Evolutionary conservation across 2,113 vertebrate genomes (phyloP), one percentile per base, ranked within the genome.

Genomic region (Tragelaphus buxtoni): DNA sequence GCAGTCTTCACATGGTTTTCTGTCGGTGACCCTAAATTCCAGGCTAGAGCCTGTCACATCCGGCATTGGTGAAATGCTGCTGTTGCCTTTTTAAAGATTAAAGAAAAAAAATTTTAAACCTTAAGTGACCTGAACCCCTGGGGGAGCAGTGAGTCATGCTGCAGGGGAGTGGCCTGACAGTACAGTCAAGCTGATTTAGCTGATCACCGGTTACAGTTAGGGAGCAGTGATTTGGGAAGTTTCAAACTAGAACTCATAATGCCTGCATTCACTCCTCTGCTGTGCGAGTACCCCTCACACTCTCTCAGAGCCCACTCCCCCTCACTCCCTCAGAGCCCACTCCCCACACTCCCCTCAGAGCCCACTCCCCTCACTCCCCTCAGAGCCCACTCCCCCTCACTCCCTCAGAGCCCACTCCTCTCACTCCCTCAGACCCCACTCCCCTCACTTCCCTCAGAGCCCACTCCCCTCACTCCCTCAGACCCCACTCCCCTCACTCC

Each of bases 231-330:
- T 22, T 47, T 13, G 30, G 77, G 90, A 22, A 53, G 69, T 24
- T 20, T 60, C 84, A 47, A 16, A 76, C 13, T 3, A 4, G 9
- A 9, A 9, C 6, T 16, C 13, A 45, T 7, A 2, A 5, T 0
- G 1, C 6, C 1, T 16, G 13, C 4, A 14, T 56, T n/a, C 32
- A 3, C 28, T 17, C 5, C 42, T 32, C 32, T 30, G 81, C 5
- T 1, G 3, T 14, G 1, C 2, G 1, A 11, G n/a, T 22, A 20
- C 18, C 18, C 65, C 65, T 69, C n/a, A 69, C 65, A 22, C 28
- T 32, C 3, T 1, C n/a, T 39, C 61, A 65, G 60, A 63, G 32
- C 16, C 1, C 32, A 9, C 63, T 18, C 32, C 32, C 63, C 63
- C 30, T 17, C 61, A 30, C 14, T 35, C 35, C 35, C 35, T 35